Evolutionary conservation across 2,888 invertebrate genomes (phyloP).

Genomic region (Phalera bucephala): DNA sequence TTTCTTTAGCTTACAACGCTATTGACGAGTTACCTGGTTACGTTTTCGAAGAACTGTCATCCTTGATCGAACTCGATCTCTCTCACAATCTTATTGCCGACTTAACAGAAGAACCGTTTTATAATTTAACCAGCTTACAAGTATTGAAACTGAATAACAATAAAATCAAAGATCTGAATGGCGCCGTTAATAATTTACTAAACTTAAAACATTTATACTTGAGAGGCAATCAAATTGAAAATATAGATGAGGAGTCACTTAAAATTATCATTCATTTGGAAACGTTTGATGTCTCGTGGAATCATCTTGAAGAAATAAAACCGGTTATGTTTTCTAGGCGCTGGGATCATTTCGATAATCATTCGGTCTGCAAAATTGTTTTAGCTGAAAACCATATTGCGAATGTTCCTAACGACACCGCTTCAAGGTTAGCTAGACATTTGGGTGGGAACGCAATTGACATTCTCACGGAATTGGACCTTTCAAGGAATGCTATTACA

Average conservation of each 20-base stretch:
- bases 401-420: conserved; percentile 53
- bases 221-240: conserved; percentile 54
- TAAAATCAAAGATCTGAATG: conserved; percentile 60
- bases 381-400: conserved; percentile 59
- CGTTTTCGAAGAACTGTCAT: conserved; percentile 52
- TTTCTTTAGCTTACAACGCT: conserved; percentile 52
- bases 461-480: conserved; percentile 58
- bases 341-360: conserved; percentile 58
- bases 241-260: conserved; percentile 56
- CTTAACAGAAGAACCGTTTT: conserved; percentile 58
- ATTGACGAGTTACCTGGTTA: conserved; percentile 47
- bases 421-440: conserved; percentile 38
- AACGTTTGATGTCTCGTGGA: conserved; percentile 67
- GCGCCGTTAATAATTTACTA: conserved; percentile 60
- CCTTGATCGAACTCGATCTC: conserved; percentile 59
- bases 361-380: conserved; percentile 58
- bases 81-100: conserved; percentile 56
- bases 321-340: conserved; percentile 60
- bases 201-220: conserved; percentile 62
- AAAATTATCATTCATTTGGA: conserved; percentile 63
- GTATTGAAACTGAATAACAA: conserved; percentile 59
- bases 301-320: conserved; percentile 52
- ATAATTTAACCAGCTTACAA: conserved; percentile 54
- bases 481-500: conserved; percentile 61
- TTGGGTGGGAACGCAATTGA: conserved; percentile 31